Evolutionary conservation across 2,888 invertebrate species (phyloP), one percentile per base, ranked within the genome.

Genomic region (Pyrochroa serraticornis): DNA sequence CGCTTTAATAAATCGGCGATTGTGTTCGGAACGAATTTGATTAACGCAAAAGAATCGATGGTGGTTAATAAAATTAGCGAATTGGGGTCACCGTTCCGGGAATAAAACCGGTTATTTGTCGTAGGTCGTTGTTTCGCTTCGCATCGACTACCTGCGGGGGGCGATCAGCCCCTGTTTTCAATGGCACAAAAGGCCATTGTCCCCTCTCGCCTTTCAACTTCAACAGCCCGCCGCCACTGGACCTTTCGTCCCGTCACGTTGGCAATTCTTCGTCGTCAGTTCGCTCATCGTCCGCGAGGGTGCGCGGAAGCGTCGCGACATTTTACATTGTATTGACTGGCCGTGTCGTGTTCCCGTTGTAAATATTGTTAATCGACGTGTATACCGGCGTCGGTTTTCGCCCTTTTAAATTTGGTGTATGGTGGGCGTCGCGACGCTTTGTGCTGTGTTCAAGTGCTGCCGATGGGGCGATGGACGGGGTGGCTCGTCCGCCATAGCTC

Each of bases 271-370:
- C 22, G 14, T 44, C 51, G 49, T 46, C 39, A 32, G 52, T 61
- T 67, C 65, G 57, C 45, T 66, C 67, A 56, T 69, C 60, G 56
- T 49, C 68, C 72, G 70, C 63, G 46, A 71, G 75, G 64, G 65
- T 68, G 84, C 84, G 85, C 81, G 82, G 81, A 72, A 82, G 83
- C 83, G 84, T 75, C 83, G 83, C 83, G 84, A 85, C 86, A 86
- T 86, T 85, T 86, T 86, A 85, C 85, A 85, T 85, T 85, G 85
- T 86, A 86, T 86, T 85, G 86, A 86, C 85, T 85, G 83, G 83
- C 82, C 81, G 82, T 82, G 82, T 83, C 82, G 84, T 72, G 68
- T 59, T 31, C 45, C 68, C 83, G 83, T 83, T 83, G 84, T 85
- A 84, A 85, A 82, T 82, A 84, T 84, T 83, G 83, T 84, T 84